phyloP scores from a whole-genome alignment of 2,113 vertebrate species.

The Tetrax tetrax region DNA sequence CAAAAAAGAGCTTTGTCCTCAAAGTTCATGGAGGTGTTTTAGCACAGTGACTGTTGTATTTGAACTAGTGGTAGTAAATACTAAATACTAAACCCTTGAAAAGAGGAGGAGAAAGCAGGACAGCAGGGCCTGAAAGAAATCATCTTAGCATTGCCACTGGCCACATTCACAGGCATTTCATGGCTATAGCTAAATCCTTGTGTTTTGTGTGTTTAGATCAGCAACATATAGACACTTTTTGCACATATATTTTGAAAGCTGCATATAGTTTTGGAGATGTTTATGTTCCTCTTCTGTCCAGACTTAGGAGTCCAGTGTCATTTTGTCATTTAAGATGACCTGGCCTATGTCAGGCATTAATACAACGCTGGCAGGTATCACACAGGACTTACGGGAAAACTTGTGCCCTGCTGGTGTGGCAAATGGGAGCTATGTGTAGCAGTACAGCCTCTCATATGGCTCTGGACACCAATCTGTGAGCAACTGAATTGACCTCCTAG shows the following conservation, averaged over 20 bases:
- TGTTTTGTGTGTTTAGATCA: background rate
- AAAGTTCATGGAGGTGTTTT: background rate
- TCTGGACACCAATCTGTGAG: background rate
- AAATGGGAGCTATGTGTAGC: background rate
- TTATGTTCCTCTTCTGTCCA: background rate
- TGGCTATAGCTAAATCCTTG: background rate
- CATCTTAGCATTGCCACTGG: background rate
- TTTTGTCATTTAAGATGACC: background rate
- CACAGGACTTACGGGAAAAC: background rate
- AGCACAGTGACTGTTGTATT: background rate
- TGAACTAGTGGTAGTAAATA: background rate
- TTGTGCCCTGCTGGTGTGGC: background rate
- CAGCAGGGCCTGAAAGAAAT: background rate
- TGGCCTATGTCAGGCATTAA: background rate
- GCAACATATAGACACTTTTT: background rate
- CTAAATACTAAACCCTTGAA: background rate
- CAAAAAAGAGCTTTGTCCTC: constrained; percentile 5
- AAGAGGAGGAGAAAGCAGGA: background rate
- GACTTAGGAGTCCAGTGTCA: background rate
- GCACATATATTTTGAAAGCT: background rate
- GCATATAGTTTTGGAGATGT: background rate
- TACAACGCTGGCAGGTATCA: background rate
- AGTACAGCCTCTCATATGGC: background rate
- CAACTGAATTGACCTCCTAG: background rate
- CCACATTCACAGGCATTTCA: background rate